Conservation (phyloP, 1,140 invertebrate species). For the Cyclargus thomasi region DNA sequence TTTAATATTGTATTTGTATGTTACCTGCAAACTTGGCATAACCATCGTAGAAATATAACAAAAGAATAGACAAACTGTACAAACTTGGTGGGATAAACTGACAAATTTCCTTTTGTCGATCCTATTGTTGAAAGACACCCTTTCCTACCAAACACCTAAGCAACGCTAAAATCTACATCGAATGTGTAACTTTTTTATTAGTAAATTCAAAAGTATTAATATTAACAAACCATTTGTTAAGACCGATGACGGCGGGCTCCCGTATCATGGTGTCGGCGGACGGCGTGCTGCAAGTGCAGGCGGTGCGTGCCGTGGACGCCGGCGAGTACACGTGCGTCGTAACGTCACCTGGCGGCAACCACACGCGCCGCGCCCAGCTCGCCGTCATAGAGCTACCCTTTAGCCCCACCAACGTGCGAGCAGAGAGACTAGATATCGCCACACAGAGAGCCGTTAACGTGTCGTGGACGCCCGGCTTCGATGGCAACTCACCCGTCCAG, state of each 20-base stretch:
- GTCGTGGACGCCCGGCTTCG: constrained; percentile 95
- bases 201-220: too few species aligned
- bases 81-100: too few species aligned
- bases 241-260: constrained; percentile 80
- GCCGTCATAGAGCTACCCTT: constrained; percentile 96
- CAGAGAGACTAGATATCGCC: constrained; percentile 78
- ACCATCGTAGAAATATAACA: too few species aligned
- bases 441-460: constrained; percentile 87
- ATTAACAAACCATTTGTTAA: constrained; percentile 35
- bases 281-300: constrained; percentile 86
- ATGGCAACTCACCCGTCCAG: constrained; percentile 96
- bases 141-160: too few species aligned
- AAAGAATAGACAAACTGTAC: too few species aligned
- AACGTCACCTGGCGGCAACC: constrained; percentile 92
- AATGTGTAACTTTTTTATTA: too few species aligned
- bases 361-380: constrained; percentile 88
- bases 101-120: too few species aligned
- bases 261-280: constrained; percentile 84
- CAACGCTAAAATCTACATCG: too few species aligned
- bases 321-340: constrained; percentile 90
- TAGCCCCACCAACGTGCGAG: constrained; percentile 90
- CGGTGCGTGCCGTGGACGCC: constrained; percentile 88
- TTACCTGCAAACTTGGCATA: too few species aligned
- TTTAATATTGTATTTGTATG: too few species aligned
- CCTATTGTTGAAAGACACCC: too few species aligned